Evolutionary conservation across 2,113 vertebrate genomes (phyloP).

Genomic region (Melanotaenia duboulayi): DNA sequence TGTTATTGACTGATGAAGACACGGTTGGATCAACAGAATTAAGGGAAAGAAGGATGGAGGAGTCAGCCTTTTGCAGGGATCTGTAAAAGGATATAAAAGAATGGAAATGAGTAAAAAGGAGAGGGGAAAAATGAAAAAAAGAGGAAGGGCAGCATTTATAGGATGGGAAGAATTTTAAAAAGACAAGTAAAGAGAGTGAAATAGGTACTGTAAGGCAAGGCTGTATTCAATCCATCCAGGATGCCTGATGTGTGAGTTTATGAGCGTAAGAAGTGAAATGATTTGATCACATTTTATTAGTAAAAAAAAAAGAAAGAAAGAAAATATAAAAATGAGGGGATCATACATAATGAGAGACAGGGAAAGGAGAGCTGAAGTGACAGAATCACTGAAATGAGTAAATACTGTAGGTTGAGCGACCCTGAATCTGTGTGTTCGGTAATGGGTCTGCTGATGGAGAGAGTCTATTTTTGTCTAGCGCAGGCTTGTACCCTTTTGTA

Average conservation of each 20-base stretch:
- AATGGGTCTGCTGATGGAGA: conserved; percentile 50
- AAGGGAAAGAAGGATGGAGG: not conserved
- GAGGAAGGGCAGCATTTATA: too few species aligned
- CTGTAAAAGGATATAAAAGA: too few species aligned
- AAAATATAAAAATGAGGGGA: not conserved
- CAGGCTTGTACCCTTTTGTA: conserved; percentile 28
- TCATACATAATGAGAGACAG: not conserved
- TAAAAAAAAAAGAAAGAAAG: not conserved
- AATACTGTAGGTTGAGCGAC: conserved; percentile 31
- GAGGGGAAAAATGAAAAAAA: too few species aligned
- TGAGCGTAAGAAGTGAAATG: not conserved
- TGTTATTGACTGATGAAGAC: conserved; percentile 13
- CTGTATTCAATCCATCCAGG: too few species aligned
- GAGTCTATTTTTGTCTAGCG: conserved; percentile 41
- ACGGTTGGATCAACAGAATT: conserved; percentile 8
- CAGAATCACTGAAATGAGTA: conserved; percentile 15
- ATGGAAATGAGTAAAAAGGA: too few species aligned
- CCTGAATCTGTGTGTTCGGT: conserved; percentile 46
- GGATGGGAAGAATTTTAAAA: too few species aligned
- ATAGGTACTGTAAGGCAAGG: too few species aligned
- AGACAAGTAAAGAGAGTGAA: too few species aligned
- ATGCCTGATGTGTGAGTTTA: not conserved
- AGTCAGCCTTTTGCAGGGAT: too few species aligned
- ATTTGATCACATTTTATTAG: not conserved
- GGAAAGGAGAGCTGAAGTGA: conserved; percentile 8